phyloP scores from a whole-genome alignment of 2,888 invertebrate species.

The Cantharis rufa region DNA sequence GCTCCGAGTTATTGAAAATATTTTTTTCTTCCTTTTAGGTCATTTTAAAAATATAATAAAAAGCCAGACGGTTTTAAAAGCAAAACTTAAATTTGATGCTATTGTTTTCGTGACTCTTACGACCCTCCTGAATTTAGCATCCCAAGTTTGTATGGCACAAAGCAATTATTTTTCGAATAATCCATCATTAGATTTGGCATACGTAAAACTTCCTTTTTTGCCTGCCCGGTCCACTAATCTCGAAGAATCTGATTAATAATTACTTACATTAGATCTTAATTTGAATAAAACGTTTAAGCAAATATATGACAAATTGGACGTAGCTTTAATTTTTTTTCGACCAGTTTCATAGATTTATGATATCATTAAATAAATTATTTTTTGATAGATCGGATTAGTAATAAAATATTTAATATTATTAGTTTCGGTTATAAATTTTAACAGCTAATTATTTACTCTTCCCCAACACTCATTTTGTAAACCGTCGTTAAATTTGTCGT shows the following conservation, averaged over 20 bases:
- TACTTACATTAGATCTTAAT: not conserved
- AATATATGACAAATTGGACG: not conserved
- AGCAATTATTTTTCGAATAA: not conserved
- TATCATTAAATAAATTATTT: not conserved
- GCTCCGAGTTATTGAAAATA: conserved; percentile 38
- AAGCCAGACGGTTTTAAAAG: conserved; percentile 39
- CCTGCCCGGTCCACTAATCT: not conserved
- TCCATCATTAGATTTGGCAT: not conserved
- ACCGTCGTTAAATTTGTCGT: not conserved
- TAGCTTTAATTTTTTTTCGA: not conserved
- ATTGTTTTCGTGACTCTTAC: conserved; percentile 30
- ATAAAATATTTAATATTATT: not conserved
- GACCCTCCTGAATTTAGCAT: conserved; percentile 6
- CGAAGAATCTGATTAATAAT: not conserved
- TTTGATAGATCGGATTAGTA: not conserved
- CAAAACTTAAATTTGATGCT: conserved; percentile 33
- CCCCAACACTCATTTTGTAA: not conserved
- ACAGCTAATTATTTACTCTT: not conserved
- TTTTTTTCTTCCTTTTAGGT: conserved; percentile 34
- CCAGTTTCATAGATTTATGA: not conserved
- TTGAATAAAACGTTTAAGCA: not conserved
- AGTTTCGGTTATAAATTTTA: not conserved
- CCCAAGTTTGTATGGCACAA: not conserved
- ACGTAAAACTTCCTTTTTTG: not conserved
- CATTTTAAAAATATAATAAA: conserved; percentile 40